Conservation (phyloP, 1,140 invertebrate species). For the Melitaea cinxia region DNA sequence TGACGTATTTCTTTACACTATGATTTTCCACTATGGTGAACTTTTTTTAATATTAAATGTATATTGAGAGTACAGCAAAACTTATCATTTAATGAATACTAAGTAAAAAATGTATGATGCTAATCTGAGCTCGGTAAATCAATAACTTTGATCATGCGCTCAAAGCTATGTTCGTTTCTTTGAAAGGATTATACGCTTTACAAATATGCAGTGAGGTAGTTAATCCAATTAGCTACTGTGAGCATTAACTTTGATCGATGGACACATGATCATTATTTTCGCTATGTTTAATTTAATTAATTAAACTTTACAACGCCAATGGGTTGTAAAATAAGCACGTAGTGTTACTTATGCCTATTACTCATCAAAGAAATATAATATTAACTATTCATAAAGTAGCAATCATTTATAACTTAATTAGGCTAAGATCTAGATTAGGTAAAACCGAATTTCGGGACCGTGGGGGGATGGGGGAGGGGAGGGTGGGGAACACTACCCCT, state of each 20-base stretch:
- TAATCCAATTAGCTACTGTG: not conserved
- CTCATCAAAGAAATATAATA: too few relatives aligned
- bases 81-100: too few relatives aligned
- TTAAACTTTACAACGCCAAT: not conserved
- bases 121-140: slow-evolving; percentile 2
- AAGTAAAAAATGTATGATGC: not conserved
- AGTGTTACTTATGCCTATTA: too few relatives aligned
- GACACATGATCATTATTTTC: not conserved
- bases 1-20: not conserved
- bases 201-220: not conserved
- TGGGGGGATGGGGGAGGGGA: too few relatives aligned
- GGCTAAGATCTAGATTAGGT: too few relatives aligned
- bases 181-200: not conserved
- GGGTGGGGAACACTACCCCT: too few relatives aligned
- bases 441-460: too few relatives aligned
- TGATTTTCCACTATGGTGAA: not conserved
- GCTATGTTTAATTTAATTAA: not conserved
- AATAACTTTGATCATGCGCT: slow-evolving; percentile 25
- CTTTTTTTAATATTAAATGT: not conserved
- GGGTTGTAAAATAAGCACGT: too few relatives aligned
- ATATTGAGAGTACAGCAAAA: not conserved
- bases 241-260: not conserved
- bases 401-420: too few relatives aligned
- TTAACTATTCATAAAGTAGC: too few relatives aligned
- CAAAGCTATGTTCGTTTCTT: not conserved